Base-by-base conservation (phyloP, 2,888 invertebrate genomes). In the Schizaphis graminum region DNA sequence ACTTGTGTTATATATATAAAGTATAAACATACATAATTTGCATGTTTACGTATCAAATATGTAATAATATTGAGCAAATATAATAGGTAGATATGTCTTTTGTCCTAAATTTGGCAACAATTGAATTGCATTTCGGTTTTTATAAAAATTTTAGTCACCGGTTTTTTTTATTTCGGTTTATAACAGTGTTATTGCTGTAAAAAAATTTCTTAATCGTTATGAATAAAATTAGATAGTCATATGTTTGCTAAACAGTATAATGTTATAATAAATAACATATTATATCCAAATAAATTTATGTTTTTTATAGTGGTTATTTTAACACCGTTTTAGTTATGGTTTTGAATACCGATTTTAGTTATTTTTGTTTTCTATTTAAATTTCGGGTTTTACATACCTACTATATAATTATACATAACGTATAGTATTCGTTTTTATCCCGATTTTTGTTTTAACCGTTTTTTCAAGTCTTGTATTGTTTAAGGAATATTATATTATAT, bases 11-110 rank as follows among this genome's bases (percentile, higher is more conserved):
- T 47, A 16, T 13, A 21, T n/a, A 49, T 1, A n/a, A n/a, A n/a
- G n/a, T n/a, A n/a, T n/a, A n/a, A n/a, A n/a, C 16, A 47, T 47
- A 47, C n/a, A 49, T n/a, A n/a, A n/a, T 47, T 21, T 87, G 28
- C 28, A 5, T 28, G 28, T 35, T 53, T 88, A 49, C 1, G 28
- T 49, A 35, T 35, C 67, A 77, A 53, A 88, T 88, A 88, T 53
- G n/a, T 77, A 77, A 90, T n/a, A 90, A 77, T 67, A 77, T 90
- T 90, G 90, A 90, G 90, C 90, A 90, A 90, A 67, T 35, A 67
- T n/a, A 57, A 47, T 77, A 35, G 8, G 4, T 86, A 35, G 8
- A 3, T 86, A 86, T 28, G n/a, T 89, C 7, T 77, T 89, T 90
- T 47, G 21, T 24, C 67, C 11, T n/a, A 47, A 67, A 67, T 90